phyloP scores from a whole-genome alignment of 2,113 vertebrate genomes.

The Piliocolobus tephrosceles region DNA sequence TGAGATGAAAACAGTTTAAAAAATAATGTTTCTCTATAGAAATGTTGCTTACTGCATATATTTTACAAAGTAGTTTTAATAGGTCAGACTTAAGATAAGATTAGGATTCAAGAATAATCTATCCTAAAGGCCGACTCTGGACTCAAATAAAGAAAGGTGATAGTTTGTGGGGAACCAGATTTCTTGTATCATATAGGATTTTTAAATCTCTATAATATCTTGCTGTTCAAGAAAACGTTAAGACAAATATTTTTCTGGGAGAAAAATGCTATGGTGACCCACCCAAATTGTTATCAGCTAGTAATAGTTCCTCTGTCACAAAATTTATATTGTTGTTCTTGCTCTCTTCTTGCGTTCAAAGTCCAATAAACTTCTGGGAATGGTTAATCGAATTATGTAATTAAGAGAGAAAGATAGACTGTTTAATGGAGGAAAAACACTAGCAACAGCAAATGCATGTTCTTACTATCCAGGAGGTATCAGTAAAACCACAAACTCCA shows the following conservation, averaged over 20 bases:
- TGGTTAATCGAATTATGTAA: background rate
- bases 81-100: background rate
- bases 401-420: background rate
- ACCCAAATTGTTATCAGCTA: background rate
- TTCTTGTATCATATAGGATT: background rate
- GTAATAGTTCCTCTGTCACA: background rate
- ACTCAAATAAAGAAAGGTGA: background rate
- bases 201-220: background rate
- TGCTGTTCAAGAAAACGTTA: constrained; percentile 9
- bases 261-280: background rate
- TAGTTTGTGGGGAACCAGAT: background rate
- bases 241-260: background rate
- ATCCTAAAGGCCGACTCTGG: background rate
- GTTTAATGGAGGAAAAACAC: background rate
- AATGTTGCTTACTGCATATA: background rate
- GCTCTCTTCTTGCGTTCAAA: background rate
- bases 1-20: background rate
- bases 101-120: background rate
- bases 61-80: background rate
- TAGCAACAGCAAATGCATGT: background rate
- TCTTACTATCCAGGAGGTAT: background rate
- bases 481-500: background rate
- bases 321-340: background rate
- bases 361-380: background rate
- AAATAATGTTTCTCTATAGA: background rate